These are phyloP conservation scores for Calyptomena viridis DNA, from an alignment of 2,113 vertebrate genomes.

Conservation along the genomic window DNA sequence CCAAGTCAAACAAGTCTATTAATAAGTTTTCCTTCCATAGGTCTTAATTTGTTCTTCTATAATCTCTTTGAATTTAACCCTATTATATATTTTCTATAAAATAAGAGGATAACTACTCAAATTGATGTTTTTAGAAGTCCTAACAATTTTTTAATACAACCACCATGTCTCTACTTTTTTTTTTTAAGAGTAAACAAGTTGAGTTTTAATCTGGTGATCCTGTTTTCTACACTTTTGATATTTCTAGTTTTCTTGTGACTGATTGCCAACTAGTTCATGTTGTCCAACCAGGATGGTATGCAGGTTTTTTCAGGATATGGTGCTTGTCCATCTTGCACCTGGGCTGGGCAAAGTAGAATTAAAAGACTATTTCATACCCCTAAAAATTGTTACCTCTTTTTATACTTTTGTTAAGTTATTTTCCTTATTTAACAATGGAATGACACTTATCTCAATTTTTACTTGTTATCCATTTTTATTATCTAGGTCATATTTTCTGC, in stretches of 20 bases:
- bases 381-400: not conserved
- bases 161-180: accelerated
- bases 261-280: not conserved
- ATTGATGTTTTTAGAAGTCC: not conserved
- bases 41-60: not conserved
- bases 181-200: not conserved
- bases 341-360: not conserved
- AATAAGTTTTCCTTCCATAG: not conserved
- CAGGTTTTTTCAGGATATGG: not conserved
- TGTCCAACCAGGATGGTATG: not conserved
- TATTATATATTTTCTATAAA: not conserved
- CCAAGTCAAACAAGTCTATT: not conserved
- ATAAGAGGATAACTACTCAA: not conserved
- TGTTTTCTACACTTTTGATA: not conserved
- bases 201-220: not conserved
- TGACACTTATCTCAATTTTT: not conserved
- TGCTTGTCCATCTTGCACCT: not conserved
- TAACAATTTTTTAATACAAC: not conserved
- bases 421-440: not conserved
- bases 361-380: not conserved
- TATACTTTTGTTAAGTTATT: not conserved
- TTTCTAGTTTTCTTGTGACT: not conserved
- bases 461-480: not conserved
- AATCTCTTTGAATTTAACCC: not conserved
- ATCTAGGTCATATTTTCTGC: not conserved